Base-by-base conservation (phyloP, 2,113 vertebrate species). In the Pelecanus crispus region DNA sequence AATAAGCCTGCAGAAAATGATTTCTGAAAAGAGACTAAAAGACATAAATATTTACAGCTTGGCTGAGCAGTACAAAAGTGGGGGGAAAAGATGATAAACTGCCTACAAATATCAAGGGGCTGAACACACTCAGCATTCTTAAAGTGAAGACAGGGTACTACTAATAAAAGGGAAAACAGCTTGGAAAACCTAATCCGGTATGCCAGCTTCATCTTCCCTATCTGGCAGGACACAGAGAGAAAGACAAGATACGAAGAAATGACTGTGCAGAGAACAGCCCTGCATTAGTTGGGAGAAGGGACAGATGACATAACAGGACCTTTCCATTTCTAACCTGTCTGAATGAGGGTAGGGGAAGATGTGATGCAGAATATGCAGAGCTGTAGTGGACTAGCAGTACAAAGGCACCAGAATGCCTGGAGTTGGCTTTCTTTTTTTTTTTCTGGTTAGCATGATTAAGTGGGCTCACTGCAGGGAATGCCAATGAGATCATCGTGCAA, bases 401-500 rank as follows among this genome's bases (percentile, higher is more conserved):
- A 36, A 9, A 79, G 83, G 78, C 89, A 85, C 70, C 90, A 82
- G 42, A 53, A 71, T 38, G 62, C 93, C 59, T 40, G 66, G 45
- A 68, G 31, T 2, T 91, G 86, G 45, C 71, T 93, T 29, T 29
- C 19, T 82, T 18, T 26, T 24, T 3, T 36, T 68, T 34, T 0
- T 61, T 49, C 49, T 56, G 24, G 50, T 85, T 82, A 88, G 85
- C 2, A n/a, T 75, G 91, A 82, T 47, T 70, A 86, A 95, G 91
- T 52, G 89, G 91, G 89, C 92, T 92, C 89, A 25, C 78, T 94
- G 91, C 89, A 91, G 95, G 94, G 89, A 96, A 79, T 10, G 92
- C 94, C 97, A 95, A 36, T 94, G 97, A 97, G 92, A 95, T 95
- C 97, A 95, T 88, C 62, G 1, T 42, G 74, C 97, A 62, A 16